These are phyloP conservation scores for Caiman crocodilus DNA, from an alignment of 2,797 vertebrate species.

Conservation along the genomic window DNA sequence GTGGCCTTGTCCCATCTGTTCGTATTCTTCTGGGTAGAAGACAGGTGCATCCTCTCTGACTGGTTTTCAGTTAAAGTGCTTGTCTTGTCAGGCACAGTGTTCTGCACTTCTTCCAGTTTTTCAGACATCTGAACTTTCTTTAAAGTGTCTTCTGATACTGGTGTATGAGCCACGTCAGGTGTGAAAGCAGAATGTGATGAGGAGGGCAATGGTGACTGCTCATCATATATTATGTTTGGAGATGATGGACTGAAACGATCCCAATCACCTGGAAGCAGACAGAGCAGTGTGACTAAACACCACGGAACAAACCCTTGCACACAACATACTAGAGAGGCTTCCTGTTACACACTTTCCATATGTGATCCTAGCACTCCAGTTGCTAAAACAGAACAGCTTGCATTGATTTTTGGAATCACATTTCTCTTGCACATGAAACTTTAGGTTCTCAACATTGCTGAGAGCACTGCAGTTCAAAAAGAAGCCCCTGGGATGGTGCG, in stretches of 20 bases:
- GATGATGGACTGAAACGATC: slow-evolving; percentile 87
- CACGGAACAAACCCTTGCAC: not conserved
- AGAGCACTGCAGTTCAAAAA: not conserved
- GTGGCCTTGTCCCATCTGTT: slow-evolving; percentile 63
- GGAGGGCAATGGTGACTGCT: slow-evolving; percentile 84
- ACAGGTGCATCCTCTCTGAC: slow-evolving; percentile 70
- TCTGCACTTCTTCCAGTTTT: slow-evolving; percentile 77
- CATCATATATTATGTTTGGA: slow-evolving; percentile 89
- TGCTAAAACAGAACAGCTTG: not conserved
- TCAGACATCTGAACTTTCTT: slow-evolving; percentile 75
- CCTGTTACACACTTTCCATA: not conserved
- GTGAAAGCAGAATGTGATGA: slow-evolving; percentile 84
- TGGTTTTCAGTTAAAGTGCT: slow-evolving; percentile 79
- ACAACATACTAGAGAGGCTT: not conserved
- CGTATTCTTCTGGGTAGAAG: slow-evolving; percentile 75
- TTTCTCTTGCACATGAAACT: not conserved
- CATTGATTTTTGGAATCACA: not conserved
- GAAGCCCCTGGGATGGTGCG: not conserved
- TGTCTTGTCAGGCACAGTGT: slow-evolving; percentile 79
- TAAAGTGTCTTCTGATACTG: slow-evolving; percentile 80
- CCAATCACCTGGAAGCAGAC: slow-evolving; percentile 86
- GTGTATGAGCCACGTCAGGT: slow-evolving; percentile 82
- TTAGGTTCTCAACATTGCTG: not conserved
- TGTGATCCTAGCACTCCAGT: not conserved
- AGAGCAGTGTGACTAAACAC: slow-evolving; percentile 4